Base-by-base conservation (phyloP, 2,113 vertebrate genomes). In the Notiomystis cincta region DNA sequence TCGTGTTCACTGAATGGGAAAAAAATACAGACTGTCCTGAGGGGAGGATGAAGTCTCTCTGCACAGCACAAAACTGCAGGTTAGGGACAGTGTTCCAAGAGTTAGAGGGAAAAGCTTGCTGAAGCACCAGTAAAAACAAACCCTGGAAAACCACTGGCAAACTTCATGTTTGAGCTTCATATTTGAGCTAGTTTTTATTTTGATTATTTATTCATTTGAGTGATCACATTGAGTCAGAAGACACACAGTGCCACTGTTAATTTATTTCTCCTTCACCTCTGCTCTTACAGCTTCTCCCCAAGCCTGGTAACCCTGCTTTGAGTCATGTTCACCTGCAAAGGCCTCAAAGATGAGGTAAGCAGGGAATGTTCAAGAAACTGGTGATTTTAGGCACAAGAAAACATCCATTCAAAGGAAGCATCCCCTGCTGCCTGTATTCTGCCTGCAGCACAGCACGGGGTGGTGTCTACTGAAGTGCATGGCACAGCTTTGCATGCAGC, bases 371-470 rank as follows among this genome's bases (percentile, higher is more conserved):
- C 22, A 61, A 44, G 37, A 61, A 72, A 71, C 22, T 47, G 30
- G 17, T 77, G 37, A n/a, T n/a, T 22, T 37, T 14, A 25, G 8
- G 13, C 20, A 62, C 2, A 10, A 45, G 53, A 42, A 82, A 70
- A 65, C 1, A 1, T 21, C 7, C 0, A 33, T 77, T 73, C 51
- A 44, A 31, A 87, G 16, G 21, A 45, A 48, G 18, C 17, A 18
- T 47, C 76, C 42, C n/a, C 24, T 40, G 38, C 31, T 61, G 4
- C 45, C 45, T 7, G 0, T n/a, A 5, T 6, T 40, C 30, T 77
- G 62, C 20, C 30, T 69, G 21, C 28, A 15, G 45, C 0, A 0
- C 16, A 62, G 65, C 27, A 30, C 12, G 28, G 19, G 10, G 12
- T 23, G 60, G 37, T 45, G 24, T 53, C 82, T 80, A 15, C n/a